phyloP scores from a whole-genome alignment of 2,888 invertebrate species.

The Dryobota labecula region DNA sequence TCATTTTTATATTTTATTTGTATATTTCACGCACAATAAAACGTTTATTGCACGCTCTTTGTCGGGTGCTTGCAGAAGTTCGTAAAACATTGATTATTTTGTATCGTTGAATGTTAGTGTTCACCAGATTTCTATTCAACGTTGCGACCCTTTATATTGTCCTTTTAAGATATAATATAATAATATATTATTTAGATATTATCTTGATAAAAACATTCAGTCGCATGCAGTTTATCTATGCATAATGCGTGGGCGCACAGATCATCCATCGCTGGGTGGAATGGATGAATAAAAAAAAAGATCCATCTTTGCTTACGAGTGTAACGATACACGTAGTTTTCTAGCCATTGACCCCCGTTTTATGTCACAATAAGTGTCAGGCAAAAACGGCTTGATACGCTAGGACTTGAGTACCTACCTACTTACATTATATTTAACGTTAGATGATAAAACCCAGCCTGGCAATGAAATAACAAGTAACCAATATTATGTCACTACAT shows the following conservation, averaged over 20 bases:
- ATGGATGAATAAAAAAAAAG: constrained; percentile 24
- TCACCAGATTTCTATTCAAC: constrained; percentile 1
- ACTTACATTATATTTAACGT: constrained; percentile 32
- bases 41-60: constrained; percentile 58
- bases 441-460: constrained; percentile 20
- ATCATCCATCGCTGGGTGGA: constrained; percentile 26
- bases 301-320: constrained; percentile 42
- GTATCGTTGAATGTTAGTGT: constrained; percentile 46
- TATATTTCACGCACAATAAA: constrained; percentile 65
- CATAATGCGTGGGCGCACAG: constrained; percentile 47
- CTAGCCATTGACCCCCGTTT: constrained; percentile 43
- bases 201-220: constrained; percentile 23
- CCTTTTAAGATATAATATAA: neutral
- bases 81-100: constrained; percentile 57
- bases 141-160: neutral
- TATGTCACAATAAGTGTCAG: constrained; percentile 24
- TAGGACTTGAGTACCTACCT: constrained; percentile 4
- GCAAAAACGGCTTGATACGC: constrained; percentile 30
- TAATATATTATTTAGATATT: neutral
- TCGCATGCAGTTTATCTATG: constrained; percentile 28
- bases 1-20: too few relatives aligned
- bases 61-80: constrained; percentile 43
- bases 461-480: constrained; percentile 13
- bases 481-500: constrained; percentile 27
- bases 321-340: constrained; percentile 42